A percentile compares a stretch with the other conserved stretches of the same genome.
These are phyloP conservation scores for Rhagologus leucostigma DNA, from an alignment of 2,113 vertebrate species.

Conservation along the genomic window DNA sequence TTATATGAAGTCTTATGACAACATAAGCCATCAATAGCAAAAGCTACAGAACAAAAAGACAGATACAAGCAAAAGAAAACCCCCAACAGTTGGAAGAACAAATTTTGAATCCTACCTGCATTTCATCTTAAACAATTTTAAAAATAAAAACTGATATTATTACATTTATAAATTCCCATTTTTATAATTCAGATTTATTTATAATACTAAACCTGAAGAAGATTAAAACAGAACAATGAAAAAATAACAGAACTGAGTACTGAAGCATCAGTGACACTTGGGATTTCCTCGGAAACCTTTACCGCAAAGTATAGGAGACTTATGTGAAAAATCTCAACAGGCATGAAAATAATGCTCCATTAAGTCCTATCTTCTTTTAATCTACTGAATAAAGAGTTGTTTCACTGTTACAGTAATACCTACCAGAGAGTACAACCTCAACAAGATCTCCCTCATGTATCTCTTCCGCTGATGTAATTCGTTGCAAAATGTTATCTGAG, in stretches of 20 bases:
- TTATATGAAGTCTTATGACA: background rate
- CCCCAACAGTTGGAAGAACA: background rate
- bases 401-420: background rate
- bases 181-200: background rate
- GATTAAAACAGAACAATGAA: background rate
- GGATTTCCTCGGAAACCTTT: background rate
- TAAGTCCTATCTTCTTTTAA: background rate
- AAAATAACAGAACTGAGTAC: background rate
- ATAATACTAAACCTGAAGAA: background rate
- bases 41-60: background rate
- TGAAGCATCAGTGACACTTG: background rate
- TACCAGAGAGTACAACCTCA: constrained; percentile 94
- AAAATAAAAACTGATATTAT: background rate
- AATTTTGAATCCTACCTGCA: background rate
- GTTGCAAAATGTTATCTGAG: constrained; percentile 96
- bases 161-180: background rate
- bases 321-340: background rate
- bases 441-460: constrained; percentile 96
- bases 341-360: background rate
- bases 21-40: background rate
- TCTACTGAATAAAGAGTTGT: background rate
- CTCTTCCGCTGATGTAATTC: constrained; percentile 90
- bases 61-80: background rate
- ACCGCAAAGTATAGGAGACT: background rate
- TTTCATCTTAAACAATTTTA: background rate